Conservation (phyloP, 2,113 vertebrate genomes). For the Dendropsophus ebraccatus region DNA sequence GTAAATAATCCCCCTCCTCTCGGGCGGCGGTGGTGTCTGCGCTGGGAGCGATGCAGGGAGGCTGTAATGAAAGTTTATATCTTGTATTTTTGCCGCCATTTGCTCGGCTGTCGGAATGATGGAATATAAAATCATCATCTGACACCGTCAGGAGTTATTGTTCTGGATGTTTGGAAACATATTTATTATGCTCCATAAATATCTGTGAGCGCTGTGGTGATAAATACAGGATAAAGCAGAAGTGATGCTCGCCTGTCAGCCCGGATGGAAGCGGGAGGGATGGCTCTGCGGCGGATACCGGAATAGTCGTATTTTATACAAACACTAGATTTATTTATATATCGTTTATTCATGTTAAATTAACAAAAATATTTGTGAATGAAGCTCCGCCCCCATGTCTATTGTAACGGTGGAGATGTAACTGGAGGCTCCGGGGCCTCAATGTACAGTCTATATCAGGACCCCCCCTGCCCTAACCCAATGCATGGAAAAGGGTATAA, state of each 20-base stretch:
- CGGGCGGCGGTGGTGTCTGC: too few species aligned
- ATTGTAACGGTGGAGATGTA: too few species aligned
- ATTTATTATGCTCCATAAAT: constrained; percentile 49
- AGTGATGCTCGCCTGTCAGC: constrained; percentile 15
- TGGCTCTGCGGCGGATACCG: neutral
- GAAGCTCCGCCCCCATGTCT: too few species aligned
- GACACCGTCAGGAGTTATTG: constrained; percentile 3
- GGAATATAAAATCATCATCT: constrained; percentile 15
- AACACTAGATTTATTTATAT: too few species aligned
- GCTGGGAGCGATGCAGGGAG: neutral
- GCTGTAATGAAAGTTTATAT: neutral
- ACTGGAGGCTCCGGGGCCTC: too few species aligned
- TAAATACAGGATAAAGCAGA: constrained; percentile 28
- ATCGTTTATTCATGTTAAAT: too few species aligned
- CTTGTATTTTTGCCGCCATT: neutral
- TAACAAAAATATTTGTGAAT: too few species aligned
- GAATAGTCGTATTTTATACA: neutral
- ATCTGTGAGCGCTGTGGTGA: constrained; percentile 3
- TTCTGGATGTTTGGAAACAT: constrained; percentile 1
- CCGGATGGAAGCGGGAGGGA: neutral
- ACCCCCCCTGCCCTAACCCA: too few species aligned
- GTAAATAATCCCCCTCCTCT: too few species aligned
- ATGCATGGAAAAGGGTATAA: too few species aligned
- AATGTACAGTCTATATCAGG: too few species aligned
- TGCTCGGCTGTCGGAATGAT: neutral